A percentile compares a stretch with the other conserved stretches of the same genome.
Evolutionary conservation across 2,797 vertebrate genomes (phyloP).

Genomic region (Poliocrania exsul): DNA sequence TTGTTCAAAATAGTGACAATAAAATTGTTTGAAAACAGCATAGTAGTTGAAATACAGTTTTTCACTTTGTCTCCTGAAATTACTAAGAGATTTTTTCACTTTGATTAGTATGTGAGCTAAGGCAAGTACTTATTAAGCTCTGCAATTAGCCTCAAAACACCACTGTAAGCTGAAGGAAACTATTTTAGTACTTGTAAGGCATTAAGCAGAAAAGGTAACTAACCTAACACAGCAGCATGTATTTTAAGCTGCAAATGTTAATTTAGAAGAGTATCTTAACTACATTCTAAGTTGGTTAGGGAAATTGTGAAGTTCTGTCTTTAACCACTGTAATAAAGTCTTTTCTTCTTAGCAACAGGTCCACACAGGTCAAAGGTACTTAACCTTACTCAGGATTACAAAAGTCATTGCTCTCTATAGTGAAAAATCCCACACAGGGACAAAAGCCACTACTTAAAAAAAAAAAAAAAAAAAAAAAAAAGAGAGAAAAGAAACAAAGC

Average conservation of each 20-base stretch:
- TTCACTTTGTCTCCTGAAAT: background rate
- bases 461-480: background rate
- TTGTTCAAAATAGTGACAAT: background rate
- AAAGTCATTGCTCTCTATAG: background rate
- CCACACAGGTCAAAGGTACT: background rate
- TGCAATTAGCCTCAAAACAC: background rate
- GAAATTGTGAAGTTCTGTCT: background rate
- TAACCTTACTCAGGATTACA: conserved; percentile 16
- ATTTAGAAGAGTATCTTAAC: background rate
- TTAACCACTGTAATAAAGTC: background rate
- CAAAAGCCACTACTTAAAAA: background rate
- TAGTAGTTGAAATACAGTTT: background rate
- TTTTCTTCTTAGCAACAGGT: background rate
- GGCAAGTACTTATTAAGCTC: background rate
- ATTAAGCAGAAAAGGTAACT: background rate
- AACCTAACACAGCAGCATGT: background rate
- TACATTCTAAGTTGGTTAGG: background rate
- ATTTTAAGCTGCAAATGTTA: background rate
- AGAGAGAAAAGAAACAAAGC: background rate
- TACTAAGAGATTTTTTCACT: background rate
- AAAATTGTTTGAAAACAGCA: background rate
- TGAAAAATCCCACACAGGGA: background rate
- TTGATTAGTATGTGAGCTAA: background rate
- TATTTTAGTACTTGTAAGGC: background rate
- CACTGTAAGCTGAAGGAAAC: background rate